Conservation (phyloP, 2,113 vertebrate genomes). For the Solea senegalensis region DNA sequence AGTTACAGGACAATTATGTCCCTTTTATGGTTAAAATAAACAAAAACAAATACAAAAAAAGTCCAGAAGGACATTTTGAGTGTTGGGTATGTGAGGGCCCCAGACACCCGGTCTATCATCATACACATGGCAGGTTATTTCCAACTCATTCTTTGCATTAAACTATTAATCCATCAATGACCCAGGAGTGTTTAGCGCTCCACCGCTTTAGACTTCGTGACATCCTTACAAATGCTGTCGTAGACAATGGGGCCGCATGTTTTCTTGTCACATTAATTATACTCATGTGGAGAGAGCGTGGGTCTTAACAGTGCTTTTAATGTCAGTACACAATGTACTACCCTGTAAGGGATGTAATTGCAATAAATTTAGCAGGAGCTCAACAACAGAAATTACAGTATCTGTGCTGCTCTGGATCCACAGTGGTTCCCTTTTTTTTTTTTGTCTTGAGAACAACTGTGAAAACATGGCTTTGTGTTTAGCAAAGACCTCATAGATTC, state of each 20-base stretch:
- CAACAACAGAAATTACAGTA: conserved; percentile 39
- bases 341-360: conserved; percentile 39
- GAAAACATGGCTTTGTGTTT: not conserved
- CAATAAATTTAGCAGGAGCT: conserved; percentile 29
- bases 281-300: conserved; percentile 15
- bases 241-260: conserved; percentile 19
- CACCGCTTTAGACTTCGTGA: not conserved
- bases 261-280: conserved; percentile 60
- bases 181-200: not conserved
- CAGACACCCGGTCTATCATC: too few species aligned
- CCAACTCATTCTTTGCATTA: too few species aligned
- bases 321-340: conserved; percentile 49
- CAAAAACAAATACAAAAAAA: too few species aligned
- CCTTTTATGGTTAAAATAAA: too few species aligned
- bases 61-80: too few species aligned
- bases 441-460: not conserved
- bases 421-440: not conserved
- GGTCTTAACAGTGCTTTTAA: conserved; percentile 45
- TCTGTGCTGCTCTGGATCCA: conserved; percentile 4
- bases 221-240: conserved; percentile 8
- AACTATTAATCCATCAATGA: too few species aligned
- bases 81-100: too few species aligned
- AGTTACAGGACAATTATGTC: too few species aligned
- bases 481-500: not conserved
- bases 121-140: too few species aligned